phyloP scores from a whole-genome alignment of 2,888 invertebrate species.

The Tolmerus cingulatus region DNA sequence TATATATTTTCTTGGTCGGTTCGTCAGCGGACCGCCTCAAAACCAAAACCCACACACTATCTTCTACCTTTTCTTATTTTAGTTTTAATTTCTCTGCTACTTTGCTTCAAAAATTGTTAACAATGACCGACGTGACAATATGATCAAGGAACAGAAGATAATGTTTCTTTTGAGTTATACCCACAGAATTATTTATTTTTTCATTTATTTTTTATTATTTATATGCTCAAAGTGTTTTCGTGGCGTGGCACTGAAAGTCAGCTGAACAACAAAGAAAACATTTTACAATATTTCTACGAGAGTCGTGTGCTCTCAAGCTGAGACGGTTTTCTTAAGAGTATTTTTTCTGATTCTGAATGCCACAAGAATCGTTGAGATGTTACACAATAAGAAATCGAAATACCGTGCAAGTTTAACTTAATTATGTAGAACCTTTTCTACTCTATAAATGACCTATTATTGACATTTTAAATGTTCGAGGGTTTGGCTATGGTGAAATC shows the following conservation, averaged over 20 bases:
- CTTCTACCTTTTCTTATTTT: background rate
- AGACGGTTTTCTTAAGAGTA: background rate
- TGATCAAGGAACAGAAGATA: background rate
- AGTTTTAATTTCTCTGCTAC: background rate
- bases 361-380: background rate
- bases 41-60: background rate
- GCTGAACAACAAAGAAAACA: background rate
- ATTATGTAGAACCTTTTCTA: background rate
- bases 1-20: background rate
- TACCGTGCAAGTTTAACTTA: background rate
- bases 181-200: background rate
- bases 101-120: background rate
- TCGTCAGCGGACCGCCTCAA: background rate
- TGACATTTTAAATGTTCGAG: background rate
- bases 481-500: background rate
- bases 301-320: background rate
- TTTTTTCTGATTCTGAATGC: background rate
- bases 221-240: background rate
- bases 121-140: conserved; percentile 8
- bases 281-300: background rate
- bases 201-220: background rate
- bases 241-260: background rate
- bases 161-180: background rate
- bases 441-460: background rate
- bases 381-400: background rate